Evolutionary conservation across 2,888 invertebrate species (phyloP), one percentile per base, ranked within the genome.

Genomic region (Eilema sororculum): DNA sequence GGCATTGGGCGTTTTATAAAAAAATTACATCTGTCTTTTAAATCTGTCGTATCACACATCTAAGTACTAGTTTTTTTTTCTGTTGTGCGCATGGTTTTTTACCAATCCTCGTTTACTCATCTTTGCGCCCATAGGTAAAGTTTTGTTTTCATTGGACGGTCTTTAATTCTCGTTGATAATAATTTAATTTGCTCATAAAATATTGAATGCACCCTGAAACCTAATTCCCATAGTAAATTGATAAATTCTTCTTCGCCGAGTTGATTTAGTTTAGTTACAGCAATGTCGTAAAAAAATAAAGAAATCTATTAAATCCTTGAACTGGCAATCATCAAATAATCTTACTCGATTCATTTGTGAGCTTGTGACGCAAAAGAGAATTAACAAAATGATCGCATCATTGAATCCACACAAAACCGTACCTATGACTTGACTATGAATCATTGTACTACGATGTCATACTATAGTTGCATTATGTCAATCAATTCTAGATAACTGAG

Each of bases 401-500:
- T 37, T 41, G 62, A 37, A 62, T 25, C 24, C 41, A 41, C 37
- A 62, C 24, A 60, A n/a, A 60, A 60, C 28, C 30, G 30, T 25
- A 25, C 13, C 24, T 30, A 60, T 62, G 22, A 30, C 10, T 24
- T 46, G 20, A 20, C 12, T 46, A 56, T 37, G 65, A 61, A 59
- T 65, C 65, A 69, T 10, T 13, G 41, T 16, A 56, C 30, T 13
- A 37, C 16, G 52, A 24, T 56, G 56, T 56, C 6, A 10, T 30
- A 3, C 30, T n/a, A 56, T 65, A 9, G 69, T 62, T 67, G 67
- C 62, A 69, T 71, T 64, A 62, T 65, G 59, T 57, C 70, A 64
- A 80, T 74, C 63, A 66, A 60, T 22, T 65, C 66, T 69, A 74
- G 72, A 67, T 67, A 70, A 80, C 80, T 33, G 67, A 62, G 67